Evolutionary conservation across 1,140 invertebrate species (phyloP).

Genomic region (Drosophila rhopaloa): DNA sequence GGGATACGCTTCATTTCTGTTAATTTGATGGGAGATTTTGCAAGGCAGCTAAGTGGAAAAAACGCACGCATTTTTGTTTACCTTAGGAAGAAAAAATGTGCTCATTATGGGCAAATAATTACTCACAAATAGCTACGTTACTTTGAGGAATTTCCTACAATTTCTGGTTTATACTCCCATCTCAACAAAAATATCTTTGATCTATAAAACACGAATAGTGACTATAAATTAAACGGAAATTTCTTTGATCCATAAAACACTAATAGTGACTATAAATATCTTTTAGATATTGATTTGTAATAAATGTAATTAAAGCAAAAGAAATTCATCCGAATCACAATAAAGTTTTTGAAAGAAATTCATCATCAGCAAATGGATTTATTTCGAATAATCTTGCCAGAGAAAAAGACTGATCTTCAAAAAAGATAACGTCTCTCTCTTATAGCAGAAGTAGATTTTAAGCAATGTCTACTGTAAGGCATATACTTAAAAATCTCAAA

Average conservation of each 20-base stretch:
- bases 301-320: too few relatives aligned
- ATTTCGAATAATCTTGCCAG: too few relatives aligned
- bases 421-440: background rate
- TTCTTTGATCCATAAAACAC: too few relatives aligned
- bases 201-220: too few relatives aligned
- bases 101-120: constrained; percentile 5
- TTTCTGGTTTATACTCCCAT: background rate
- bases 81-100: constrained; percentile 15
- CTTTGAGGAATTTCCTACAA: background rate
- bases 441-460: background rate
- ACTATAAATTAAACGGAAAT: too few relatives aligned
- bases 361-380: too few relatives aligned
- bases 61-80: constrained; percentile 22
- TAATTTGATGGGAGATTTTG: constrained; percentile 41
- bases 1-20: constrained; percentile 43
- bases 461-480: constrained; percentile 2
- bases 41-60: constrained; percentile 10
- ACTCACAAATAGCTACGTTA: too few relatives aligned
- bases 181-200: too few relatives aligned
- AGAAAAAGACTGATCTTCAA: background rate
- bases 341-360: background rate
- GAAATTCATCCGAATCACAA: too few relatives aligned
- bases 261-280: too few relatives aligned
- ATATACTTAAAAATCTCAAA: constrained; percentile 11
- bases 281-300: too few relatives aligned